Base-by-base conservation (phyloP, 1,140 invertebrate genomes). In the Pseudomyrmex gracilis region DNA sequence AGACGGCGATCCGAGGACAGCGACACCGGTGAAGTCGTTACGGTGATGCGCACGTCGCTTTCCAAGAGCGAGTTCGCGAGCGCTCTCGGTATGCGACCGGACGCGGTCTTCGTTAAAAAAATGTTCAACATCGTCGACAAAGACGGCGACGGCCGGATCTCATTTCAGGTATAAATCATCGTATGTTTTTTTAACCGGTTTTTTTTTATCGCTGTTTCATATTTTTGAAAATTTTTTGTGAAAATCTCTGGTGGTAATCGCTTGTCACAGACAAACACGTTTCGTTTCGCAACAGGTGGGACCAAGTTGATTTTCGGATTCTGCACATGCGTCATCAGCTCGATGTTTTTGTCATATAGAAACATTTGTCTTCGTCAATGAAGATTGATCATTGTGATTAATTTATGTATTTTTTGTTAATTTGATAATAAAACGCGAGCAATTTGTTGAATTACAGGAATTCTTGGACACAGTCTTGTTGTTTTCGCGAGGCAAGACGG, bases 41-140 rank as follows among this genome's bases (percentile, higher is more conserved):
- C 98, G 80, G 98, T 98, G 0, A 99, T 99, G 98, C 95, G 98
- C 63, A 99, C 98, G 0, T 98, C 98, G 1, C 93, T 99, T 61
- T 98, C 98, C 0, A 98, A 99, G 94, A 96, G 97, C 53, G 99
- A 99, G 94, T 99, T 99, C 94, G 99, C 99, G 0, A 98, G 97
- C 78, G 99, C 99, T 0, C 94, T 99, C 4, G 99, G 99, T 20
- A 99, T 99, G 98, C 98, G 98, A 93, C 95, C 97, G 0, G 98
- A 99, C 91, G 99, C 98, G 34, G 97, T 99, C 13, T 99, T 99
- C 94, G 99, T 99, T 0, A 97, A 98, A 87, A 98, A 99, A 94
- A 99, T 99, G 99, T 99, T 99, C 92, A 99, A 99, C 88, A 98
- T 99, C 87, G 98, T 99, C 0, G 98, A 99, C 93, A 99, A 99